Conservation (phyloP, 2,888 invertebrate genomes). For the Entomobrya multifasciata region DNA sequence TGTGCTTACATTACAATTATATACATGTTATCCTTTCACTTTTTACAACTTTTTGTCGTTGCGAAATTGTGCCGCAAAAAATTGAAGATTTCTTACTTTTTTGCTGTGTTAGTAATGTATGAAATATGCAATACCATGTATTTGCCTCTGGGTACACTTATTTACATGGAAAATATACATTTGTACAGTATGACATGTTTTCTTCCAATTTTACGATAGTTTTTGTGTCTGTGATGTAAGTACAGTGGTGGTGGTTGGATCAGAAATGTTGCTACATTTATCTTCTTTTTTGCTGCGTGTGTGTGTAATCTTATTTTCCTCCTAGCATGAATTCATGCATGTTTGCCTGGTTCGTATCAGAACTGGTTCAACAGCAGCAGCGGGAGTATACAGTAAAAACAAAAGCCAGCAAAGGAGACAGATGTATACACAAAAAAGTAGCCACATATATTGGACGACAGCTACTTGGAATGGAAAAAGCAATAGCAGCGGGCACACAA, state of each 20-base stretch:
- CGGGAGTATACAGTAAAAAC: background rate
- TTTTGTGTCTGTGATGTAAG: background rate
- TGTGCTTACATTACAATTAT: too few relatives aligned
- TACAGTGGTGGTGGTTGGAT: too few relatives aligned
- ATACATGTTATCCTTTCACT: too few relatives aligned
- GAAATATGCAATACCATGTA: background rate
- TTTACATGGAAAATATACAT: background rate
- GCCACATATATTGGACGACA: background rate
- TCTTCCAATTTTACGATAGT: background rate
- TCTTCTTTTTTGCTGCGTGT: background rate
- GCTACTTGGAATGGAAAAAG: conserved; percentile 5
- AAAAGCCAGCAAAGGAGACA: background rate
- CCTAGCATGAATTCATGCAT: background rate
- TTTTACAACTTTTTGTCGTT: background rate
- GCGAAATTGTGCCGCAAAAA: background rate
- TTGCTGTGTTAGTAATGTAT: background rate
- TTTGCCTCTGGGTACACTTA: background rate
- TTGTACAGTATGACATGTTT: background rate
- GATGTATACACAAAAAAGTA: background rate
- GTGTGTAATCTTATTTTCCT: background rate
- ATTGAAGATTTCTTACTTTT: background rate
- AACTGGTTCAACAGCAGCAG: background rate
- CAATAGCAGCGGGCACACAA: too few relatives aligned
- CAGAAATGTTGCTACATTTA: background rate
- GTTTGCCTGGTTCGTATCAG: background rate